Evolutionary conservation across 2,888 invertebrate species (phyloP), one percentile per base, ranked within the genome.

Genomic region (Xanthorhoe spadicearia): DNA sequence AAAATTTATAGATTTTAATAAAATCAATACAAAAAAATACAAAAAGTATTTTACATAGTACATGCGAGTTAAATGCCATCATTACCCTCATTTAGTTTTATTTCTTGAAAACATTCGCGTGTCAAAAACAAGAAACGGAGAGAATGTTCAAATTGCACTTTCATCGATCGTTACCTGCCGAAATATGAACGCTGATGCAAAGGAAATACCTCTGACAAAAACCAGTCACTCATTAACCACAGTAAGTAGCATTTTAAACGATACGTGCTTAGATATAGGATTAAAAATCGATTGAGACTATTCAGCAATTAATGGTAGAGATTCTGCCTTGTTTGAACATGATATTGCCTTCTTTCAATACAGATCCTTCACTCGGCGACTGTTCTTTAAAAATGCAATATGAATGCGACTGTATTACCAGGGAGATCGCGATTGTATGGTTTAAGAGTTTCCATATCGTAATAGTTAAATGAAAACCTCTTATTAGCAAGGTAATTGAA

Each of bases 171-270:
- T 8, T 17, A 28, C 54, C 52, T 58, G 71, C 62, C 71, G 53
- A 50, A 61, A 68, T 63, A 66, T 43, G 48, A 38, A 58, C 68
- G 73, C 70, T 69, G 66, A 58, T 68, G 69, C 73, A 61, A 48
- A 57, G 38, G 38, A 57, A 64, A 70, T 61, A 58, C 32, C 61
- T 61, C 63, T 43, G 66, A 59, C 65, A 68, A 58, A 50, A 66
- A 53, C 48, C 65, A 63, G 58, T 58, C 46, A 56, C 28, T 52
- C 52, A 38, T 15, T 38, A 15, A 48, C 17, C 48, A 17, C 18
- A 17, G 32, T 17, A 13, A 19, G 50, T 9, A 19, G 35, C 8
- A 56, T 15, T 43, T 35, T 18, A 28, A 28, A 48, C 56, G 15
- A n/a, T 57, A 43, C 7, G 10, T 2, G 10, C n/a, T 4, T 32